Base-by-base conservation (phyloP, 2,888 invertebrate species). In the Trissonchulus sp. region DNA sequence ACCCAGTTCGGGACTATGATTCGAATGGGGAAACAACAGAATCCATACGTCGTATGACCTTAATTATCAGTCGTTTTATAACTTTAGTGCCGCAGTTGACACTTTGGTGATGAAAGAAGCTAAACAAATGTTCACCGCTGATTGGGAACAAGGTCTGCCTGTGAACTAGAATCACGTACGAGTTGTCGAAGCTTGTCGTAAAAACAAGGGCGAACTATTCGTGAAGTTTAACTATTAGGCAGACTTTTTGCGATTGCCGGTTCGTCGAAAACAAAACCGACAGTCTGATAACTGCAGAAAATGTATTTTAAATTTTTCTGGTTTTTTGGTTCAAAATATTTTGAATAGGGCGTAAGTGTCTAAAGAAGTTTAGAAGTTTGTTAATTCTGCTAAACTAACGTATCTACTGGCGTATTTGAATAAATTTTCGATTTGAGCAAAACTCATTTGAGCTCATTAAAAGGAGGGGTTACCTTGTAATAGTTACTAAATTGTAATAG, bases 111-210 rank as follows among this genome's bases (percentile, higher is more conserved):
- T 65, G 28, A 30, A 65, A 8, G 31, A 65, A 34, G 28, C 65
- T 8, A 3, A 34, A 3, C 15, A 65, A 30, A 65, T 34, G 15
- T 31, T n/a, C 3, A 30, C 28, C 8, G 8, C 31, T 18, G 65
- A 65, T 30, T 15, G 31, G 28, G 8, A 3, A 30, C 15, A 30
- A 18, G 65, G 65, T 31, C 65, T n/a, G n/a, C 8, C 31, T 31
- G 34, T 65, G 65, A 65, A 65, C n/a, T 65, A 34, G 65, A 65
- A 65, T 34, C 28, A 65, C 8, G 31, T 65, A 8, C 65, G 65
- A 34, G 65, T 65, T 18, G 31, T 65, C 8, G 65, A 65, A 34
- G 65, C 34, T 30, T n/a, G n/a, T 15, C 28, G 31, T 31, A 30
- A 8, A 15, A 34, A 65, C 28, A n/a, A 31, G 8, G 65, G 65